These are phyloP conservation scores for Poeciliopsis prolifica DNA, from an alignment of 2,113 vertebrate genomes.

Conservation along the genomic window DNA sequence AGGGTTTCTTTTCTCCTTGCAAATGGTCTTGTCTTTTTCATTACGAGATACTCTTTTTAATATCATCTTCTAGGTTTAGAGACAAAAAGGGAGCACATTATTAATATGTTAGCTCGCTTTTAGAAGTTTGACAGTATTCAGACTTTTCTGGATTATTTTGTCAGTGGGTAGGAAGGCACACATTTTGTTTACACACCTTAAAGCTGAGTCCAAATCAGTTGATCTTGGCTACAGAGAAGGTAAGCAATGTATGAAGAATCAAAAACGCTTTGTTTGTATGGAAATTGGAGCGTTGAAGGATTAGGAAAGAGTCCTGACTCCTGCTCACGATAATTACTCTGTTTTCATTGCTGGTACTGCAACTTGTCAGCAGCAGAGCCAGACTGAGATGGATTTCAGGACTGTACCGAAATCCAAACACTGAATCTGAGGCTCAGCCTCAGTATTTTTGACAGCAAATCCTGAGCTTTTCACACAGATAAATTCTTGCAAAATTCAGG, in stretches of 20 bases:
- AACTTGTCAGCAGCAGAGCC: constrained; percentile 18
- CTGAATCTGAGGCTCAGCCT: background rate
- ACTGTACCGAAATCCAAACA: constrained; percentile 28
- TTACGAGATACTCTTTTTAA: background rate
- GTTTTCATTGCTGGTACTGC: constrained; percentile 31
- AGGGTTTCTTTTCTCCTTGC: constrained; percentile 8
- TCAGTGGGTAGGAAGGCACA: background rate
- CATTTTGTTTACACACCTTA: background rate
- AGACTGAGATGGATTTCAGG: constrained; percentile 34
- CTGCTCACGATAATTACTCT: constrained; percentile 20
- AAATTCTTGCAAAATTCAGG: background rate
- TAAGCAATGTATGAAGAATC: background rate
- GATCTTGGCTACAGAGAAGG: background rate
- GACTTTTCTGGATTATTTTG: background rate
- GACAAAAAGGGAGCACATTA: background rate
- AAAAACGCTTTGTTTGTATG: no score
- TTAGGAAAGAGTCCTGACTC: constrained; percentile 4
- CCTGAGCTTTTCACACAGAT: background rate
- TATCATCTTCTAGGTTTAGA: background rate
- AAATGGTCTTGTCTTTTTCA: background rate
- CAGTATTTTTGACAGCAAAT: constrained; percentile 4
- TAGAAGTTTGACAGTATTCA: background rate
- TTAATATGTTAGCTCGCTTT: background rate
- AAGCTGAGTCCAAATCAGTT: background rate
- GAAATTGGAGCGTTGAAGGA: background rate